Evolutionary conservation across 2,797 vertebrate genomes (phyloP).

Genomic region (Ateles fusciceps): DNA sequence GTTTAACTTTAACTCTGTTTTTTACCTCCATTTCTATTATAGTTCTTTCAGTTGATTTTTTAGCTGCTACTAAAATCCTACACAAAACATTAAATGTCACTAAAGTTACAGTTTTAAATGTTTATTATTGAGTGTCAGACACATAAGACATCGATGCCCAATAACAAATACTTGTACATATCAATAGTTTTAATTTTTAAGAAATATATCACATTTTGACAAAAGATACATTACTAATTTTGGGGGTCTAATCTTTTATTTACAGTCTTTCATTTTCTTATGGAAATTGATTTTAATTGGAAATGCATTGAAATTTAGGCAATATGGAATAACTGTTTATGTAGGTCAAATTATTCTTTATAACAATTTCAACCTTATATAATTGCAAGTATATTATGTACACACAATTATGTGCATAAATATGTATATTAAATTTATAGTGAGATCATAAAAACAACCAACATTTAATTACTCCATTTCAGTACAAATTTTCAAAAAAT

Average conservation of each 20-base stretch:
- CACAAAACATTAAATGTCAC: not conserved
- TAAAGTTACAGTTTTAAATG: not conserved
- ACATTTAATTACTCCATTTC: not conserved
- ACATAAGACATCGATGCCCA: not conserved
- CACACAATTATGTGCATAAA: not conserved
- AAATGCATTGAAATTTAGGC: not conserved
- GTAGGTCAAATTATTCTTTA: not conserved
- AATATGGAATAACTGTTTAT: not conserved
- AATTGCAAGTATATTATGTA: not conserved
- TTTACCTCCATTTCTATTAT: not conserved
- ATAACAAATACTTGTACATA: not conserved
- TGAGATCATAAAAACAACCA: not conserved
- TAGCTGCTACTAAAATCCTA: not conserved
- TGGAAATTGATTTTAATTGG: conserved; percentile 1
- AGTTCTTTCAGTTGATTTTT: not conserved
- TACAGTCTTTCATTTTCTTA: not conserved
- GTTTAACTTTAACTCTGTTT: not conserved
- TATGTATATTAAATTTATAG: not conserved
- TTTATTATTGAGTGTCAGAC: not conserved
- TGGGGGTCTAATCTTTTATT: not conserved
- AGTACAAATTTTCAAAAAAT: not conserved
- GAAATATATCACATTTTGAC: not conserved
- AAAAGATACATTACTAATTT: not conserved
- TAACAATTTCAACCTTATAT: not conserved
- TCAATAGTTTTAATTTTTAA: not conserved